These are phyloP conservation scores for Pyxicephalus adspersus DNA, from an alignment of 2,113 vertebrate species.

Conservation along the genomic window DNA sequence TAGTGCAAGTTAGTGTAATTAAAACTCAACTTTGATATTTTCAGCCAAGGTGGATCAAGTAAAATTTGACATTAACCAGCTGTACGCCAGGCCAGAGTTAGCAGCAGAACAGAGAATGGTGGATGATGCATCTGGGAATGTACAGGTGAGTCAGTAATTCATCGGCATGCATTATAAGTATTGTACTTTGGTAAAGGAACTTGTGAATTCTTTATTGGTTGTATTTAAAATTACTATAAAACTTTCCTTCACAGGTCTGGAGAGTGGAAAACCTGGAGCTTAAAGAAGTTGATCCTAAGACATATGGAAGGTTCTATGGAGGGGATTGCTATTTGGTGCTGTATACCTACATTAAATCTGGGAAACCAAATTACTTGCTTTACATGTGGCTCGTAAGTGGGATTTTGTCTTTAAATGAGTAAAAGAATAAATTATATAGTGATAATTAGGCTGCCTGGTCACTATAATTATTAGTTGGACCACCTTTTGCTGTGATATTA, in stretches of 20 bases:
- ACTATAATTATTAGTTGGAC: too few relatives aligned
- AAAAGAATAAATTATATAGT: too few relatives aligned
- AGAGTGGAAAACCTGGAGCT: conserved; percentile 83
- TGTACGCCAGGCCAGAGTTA: conserved; percentile 83
- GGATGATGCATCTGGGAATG: conserved; percentile 82
- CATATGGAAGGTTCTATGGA: conserved; percentile 85
- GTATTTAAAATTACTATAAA: background rate
- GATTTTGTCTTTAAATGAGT: too few relatives aligned
- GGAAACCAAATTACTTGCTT: conserved; percentile 78
- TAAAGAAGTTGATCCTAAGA: conserved; percentile 76
- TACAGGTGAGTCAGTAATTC: conserved; percentile 71
- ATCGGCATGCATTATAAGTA: too few relatives aligned
- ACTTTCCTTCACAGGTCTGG: conserved; percentile 76
- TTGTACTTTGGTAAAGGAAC: too few relatives aligned
- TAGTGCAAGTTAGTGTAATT: too few relatives aligned
- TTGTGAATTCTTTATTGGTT: too few relatives aligned
- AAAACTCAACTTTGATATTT: background rate
- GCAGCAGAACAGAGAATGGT: conserved; percentile 89
- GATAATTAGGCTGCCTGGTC: too few relatives aligned
- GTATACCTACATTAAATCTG: conserved; percentile 79
- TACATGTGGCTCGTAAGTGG: conserved; percentile 90
- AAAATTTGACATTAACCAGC: conserved; percentile 85
- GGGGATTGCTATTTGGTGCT: conserved; percentile 89
- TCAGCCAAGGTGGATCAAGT: conserved; percentile 86
- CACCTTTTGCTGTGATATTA: too few relatives aligned